Evolutionary conservation across 2,888 invertebrate species (phyloP).

Genomic region (Drosophila crucigera): DNA sequence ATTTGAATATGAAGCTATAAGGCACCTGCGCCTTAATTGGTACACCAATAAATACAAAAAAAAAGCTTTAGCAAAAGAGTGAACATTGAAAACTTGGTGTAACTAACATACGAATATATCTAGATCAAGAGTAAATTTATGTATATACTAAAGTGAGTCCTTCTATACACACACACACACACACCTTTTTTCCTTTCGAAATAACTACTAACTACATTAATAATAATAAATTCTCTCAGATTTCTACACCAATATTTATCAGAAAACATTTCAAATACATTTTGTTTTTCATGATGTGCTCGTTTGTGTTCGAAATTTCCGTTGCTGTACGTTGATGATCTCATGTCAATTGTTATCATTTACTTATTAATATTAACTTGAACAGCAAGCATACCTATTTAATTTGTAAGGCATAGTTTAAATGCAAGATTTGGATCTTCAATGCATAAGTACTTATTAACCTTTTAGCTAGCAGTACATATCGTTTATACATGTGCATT

Average conservation of each 20-base stretch:
- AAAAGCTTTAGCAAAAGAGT: constrained; percentile 8
- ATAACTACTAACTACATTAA: no score
- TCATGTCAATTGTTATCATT: constrained; percentile 68
- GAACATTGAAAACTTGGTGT: not conserved
- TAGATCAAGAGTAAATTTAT: not conserved
- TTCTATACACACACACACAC: not conserved
- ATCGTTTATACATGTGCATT: constrained; percentile 62
- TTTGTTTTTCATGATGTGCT: not conserved
- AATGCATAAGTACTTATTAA: not conserved
- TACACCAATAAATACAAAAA: not conserved
- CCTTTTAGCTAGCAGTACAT: constrained; percentile 55
- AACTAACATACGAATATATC: not conserved
- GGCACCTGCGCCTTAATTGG: not conserved
- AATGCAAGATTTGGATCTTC: constrained; percentile 20
- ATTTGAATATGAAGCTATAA: not conserved
- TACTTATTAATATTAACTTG: not conserved
- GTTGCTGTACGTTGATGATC: constrained; percentile 51
- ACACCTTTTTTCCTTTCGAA: not conserved
- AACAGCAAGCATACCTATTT: constrained; percentile 28
- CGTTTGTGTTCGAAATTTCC: not conserved
- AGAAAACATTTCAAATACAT: not conserved
- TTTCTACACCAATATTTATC: not conserved
- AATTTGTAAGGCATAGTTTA: constrained; percentile 38
- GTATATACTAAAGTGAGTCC: not conserved
- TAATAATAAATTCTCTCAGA: not conserved